Evolutionary conservation across 2,113 vertebrate genomes (phyloP), one percentile per base, ranked within the genome.

Genomic region (Xenopus borealis): DNA sequence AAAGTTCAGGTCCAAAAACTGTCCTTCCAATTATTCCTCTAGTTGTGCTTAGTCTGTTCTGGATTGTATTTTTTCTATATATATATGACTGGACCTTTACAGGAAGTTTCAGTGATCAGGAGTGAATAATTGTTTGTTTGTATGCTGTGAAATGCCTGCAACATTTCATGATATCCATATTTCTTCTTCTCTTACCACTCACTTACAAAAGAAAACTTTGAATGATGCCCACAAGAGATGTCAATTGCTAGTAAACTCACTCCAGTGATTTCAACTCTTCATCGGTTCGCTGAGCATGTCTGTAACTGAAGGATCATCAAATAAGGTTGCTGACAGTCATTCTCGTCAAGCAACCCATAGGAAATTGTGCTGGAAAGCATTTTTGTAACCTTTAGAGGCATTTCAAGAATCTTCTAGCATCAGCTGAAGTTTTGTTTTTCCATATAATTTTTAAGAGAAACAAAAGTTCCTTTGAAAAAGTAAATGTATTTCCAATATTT

Each of bases 241-340:
- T 70, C 74, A 77, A 77, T 77, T 77, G 74, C 67, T 77, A 47
- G 66, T 77, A 77, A 77, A 77, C 74, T 70, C 74, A 77, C 74
- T 77, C 74, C 74, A 77, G 74, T 77, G 74, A 77, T 77, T 70
- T 77, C 74, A 64, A 77, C 74, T 70, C 64, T 77, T 77, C 74
- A 77, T 77, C 74, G 70, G 66, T 77, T 77, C 66, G 74, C 74
- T 70, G 74, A 77, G 74, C 74, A 77, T 77, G 74, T 77, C 74
- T 77, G 74, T 64, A 77, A 77, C 59, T 77, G 74, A 77, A 77
- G 67, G 67, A 77, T 77, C 66, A 77, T 70, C 74, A 77, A 77
- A 70, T 70, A 77, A 77, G 74, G 66, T 77, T 77, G 74, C 74
- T 77, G 74, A 69, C 74, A 77, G 66, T 77, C 74, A 77, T 69